phyloP scores from a whole-genome alignment of 2,113 vertebrate genomes.

The Erinaceus europaeus region DNA sequence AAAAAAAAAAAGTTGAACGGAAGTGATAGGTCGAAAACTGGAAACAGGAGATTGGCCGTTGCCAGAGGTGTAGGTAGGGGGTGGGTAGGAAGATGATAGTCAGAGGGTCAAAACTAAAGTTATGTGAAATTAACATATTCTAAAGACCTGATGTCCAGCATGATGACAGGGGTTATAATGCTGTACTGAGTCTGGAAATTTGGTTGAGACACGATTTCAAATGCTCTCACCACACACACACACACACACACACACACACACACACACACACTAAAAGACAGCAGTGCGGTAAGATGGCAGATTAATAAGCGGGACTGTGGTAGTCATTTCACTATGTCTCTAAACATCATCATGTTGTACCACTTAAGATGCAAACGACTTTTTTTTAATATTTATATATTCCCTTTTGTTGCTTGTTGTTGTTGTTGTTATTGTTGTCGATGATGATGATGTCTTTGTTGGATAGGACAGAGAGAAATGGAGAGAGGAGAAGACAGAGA shows the following conservation, averaged over 20 bases:
- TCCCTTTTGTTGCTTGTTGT: too few relatives aligned
- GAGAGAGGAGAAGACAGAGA: too few relatives aligned
- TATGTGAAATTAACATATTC: neutral
- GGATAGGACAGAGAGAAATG: too few relatives aligned
- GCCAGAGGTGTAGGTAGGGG: neutral
- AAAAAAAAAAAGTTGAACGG: too few relatives aligned
- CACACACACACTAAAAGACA: neutral
- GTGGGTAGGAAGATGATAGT: neutral
- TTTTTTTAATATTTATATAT: neutral
- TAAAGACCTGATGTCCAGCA: neutral
- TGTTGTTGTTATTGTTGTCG: too few relatives aligned
- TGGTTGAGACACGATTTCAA: neutral
- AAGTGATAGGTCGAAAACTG: too few relatives aligned
- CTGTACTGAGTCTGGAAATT: neutral
- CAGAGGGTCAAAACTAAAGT: neutral
- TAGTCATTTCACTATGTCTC: neutral
- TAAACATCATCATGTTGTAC: neutral
- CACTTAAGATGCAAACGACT: neutral
- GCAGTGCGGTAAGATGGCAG: neutral
- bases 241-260: neutral
- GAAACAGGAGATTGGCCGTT: too few relatives aligned
- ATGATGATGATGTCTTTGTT: too few relatives aligned
- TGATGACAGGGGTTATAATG: neutral
- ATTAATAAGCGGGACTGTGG: neutral
- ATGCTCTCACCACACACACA: neutral